Conservation (phyloP, 2,113 vertebrate genomes). For the Leptocoma aspasia region DNA sequence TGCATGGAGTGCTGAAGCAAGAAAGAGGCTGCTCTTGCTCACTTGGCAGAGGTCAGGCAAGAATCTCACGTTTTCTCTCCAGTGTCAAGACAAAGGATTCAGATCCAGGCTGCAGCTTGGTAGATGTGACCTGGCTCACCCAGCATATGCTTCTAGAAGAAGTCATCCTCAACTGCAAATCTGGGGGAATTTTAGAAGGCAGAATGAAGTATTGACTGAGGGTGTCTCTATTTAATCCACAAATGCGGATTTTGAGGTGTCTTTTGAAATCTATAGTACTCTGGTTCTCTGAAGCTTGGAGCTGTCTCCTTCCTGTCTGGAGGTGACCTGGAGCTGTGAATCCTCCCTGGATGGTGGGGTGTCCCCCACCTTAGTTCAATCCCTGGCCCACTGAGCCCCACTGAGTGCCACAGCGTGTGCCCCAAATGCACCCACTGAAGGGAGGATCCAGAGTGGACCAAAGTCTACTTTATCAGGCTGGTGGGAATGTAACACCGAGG, state of each 20-base stretch:
- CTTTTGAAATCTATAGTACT: neutral
- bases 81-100: neutral
- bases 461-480: neutral
- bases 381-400: neutral
- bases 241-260: neutral
- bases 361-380: neutral
- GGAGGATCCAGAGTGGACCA: neutral
- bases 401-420: neutral
- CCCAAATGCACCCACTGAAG: neutral
- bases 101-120: neutral
- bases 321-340: neutral
- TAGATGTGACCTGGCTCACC: neutral
- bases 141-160: neutral
- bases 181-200: neutral
- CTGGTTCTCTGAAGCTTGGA: neutral
- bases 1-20: neutral
- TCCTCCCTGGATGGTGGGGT: fast-evolving
- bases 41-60: neutral
- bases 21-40: neutral
- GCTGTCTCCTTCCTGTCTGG: neutral
- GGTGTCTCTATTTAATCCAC: neutral
- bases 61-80: neutral
- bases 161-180: neutral
- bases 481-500: neutral
- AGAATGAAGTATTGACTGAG: neutral